These are phyloP conservation scores for Saccostrea glomerata DNA, from an alignment of 1,140 invertebrate species.

Conservation along the genomic window DNA sequence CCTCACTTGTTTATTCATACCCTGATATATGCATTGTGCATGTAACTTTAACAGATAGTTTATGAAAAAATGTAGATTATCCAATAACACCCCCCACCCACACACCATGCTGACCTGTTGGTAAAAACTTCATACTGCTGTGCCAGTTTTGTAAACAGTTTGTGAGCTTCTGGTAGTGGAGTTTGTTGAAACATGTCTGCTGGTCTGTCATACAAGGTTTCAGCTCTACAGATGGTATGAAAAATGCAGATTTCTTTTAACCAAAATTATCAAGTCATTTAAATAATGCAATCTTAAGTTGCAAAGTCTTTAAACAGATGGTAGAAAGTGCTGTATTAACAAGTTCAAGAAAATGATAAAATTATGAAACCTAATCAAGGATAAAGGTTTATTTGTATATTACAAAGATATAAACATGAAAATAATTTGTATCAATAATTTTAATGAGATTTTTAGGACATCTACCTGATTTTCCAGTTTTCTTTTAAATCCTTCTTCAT, in stretches of 20 bases:
- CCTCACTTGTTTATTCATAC: background rate
- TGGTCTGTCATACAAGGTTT: slow-evolving; percentile 93
- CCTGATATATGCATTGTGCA: too few relatives aligned
- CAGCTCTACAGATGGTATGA: slow-evolving; percentile 82
- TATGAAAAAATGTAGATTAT: too few relatives aligned
- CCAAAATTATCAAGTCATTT: too few relatives aligned
- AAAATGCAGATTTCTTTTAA: too few relatives aligned
- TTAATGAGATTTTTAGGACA: too few relatives aligned
- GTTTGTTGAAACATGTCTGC: slow-evolving; percentile 88
- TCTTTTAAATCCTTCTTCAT: slow-evolving; percentile 92
- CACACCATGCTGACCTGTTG: background rate
- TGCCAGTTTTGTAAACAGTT: slow-evolving; percentile 86
- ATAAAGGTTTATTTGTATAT: background rate
- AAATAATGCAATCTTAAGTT: too few relatives aligned
- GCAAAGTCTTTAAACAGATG: too few relatives aligned
- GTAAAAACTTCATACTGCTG: slow-evolving; percentile 70
- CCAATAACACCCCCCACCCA: background rate
- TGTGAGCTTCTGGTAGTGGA: slow-evolving; percentile 86
- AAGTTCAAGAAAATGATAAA: background rate
- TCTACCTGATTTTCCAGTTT: slow-evolving; percentile 83
- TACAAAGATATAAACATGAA: background rate
- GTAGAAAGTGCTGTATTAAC: too few relatives aligned
- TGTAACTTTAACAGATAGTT: too few relatives aligned
- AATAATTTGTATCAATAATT: background rate
- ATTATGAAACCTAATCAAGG: background rate